A percentile compares a stretch with the other conserved stretches of the same genome.
Evolutionary conservation across 2,113 vertebrate genomes (phyloP).

Genomic region (Erythrolamprus reginae): DNA sequence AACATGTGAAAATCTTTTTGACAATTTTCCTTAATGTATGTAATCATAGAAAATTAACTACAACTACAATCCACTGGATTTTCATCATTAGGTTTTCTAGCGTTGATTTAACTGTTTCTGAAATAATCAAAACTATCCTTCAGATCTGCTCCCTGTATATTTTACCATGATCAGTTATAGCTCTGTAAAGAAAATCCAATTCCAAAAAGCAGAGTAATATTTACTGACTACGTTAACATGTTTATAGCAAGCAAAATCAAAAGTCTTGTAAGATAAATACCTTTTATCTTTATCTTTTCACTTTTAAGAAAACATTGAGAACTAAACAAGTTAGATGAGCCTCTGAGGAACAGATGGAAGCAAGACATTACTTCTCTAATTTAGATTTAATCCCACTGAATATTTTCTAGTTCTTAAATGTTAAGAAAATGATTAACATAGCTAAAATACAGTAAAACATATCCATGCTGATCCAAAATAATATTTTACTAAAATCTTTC

Average conservation of each 20-base stretch:
- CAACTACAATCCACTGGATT: not conserved
- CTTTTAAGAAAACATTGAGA: not conserved
- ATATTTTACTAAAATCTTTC: not conserved
- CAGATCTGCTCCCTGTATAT: not conserved
- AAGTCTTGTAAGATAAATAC: not conserved
- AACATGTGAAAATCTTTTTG: not conserved
- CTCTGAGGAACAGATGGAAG: too few species aligned
- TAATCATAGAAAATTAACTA: not conserved
- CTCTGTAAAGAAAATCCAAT: not conserved
- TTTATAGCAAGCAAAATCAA: not conserved
- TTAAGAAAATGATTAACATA: not conserved
- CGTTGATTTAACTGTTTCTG: not conserved
- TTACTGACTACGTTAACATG: not conserved
- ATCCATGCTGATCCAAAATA: not conserved
- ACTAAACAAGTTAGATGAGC: not conserved
- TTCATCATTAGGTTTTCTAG: not conserved
- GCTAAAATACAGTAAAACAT: not conserved
- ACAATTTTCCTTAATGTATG: not conserved
- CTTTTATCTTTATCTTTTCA: not conserved
- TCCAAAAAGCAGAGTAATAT: not conserved
- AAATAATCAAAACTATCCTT: not conserved
- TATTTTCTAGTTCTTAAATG: not conserved
- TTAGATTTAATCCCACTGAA: not conserved
- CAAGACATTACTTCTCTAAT: not conserved
- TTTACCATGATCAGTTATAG: not conserved